A percentile compares a stretch with the other conserved stretches of the same genome.
Evolutionary conservation across 1,140 invertebrate species (phyloP).

Genomic region (Meteorus sp.): DNA sequence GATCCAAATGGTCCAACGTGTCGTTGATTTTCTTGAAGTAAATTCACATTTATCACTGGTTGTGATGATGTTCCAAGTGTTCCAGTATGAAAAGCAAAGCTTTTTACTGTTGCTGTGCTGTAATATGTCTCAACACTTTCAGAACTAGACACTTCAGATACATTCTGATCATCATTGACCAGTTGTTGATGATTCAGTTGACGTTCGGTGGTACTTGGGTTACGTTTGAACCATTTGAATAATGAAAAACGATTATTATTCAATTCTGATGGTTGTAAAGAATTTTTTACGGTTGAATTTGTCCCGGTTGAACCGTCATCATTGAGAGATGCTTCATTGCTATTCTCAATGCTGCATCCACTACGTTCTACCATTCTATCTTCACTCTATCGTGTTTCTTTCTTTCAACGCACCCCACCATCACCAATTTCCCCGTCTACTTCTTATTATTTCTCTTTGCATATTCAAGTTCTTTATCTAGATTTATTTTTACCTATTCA

Average conservation of each 20-base stretch:
- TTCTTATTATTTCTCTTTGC: conserved; percentile 20
- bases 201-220: not conserved
- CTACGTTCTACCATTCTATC: conserved; percentile 47
- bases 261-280: not conserved
- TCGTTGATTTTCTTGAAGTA: conserved; percentile 63
- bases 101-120: conserved; percentile 71
- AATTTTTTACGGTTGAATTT: conserved; percentile 14
- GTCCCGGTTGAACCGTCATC: conserved; percentile 26
- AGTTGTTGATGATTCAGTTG: not conserved
- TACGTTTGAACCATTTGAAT: conserved; percentile 51
- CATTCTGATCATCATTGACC: not conserved
- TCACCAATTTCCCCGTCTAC: conserved; percentile 9
- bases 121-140: conserved; percentile 64
- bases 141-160: conserved; percentile 48
- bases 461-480: conserved; percentile 51
- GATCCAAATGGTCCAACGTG: conserved; percentile 62
- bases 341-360: conserved; percentile 32
- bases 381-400: conserved; percentile 20
- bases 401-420: conserved; percentile 15
- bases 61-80: not conserved
- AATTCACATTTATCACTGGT: conserved; percentile 40
- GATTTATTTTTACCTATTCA: conserved; percentile 29
- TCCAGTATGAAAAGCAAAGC: conserved; percentile 67
- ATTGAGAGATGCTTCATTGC: conserved; percentile 23
- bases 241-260: conserved; percentile 40